These are phyloP conservation scores for Erethizon dorsatum DNA, from an alignment of 2,797 vertebrate species.

Conservation along the genomic window DNA sequence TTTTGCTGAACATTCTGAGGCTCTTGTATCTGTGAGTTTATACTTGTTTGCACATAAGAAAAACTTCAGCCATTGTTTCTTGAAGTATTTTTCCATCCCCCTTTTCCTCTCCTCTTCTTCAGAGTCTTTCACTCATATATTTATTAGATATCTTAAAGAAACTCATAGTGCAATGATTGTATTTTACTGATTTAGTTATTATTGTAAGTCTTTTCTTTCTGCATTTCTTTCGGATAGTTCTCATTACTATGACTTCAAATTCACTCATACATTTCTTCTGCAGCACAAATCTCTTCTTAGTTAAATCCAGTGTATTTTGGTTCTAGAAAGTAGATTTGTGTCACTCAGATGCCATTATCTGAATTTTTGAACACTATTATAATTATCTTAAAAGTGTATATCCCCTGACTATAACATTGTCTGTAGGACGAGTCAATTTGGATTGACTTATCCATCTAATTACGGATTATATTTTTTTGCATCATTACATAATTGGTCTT, in stretches of 20 bases:
- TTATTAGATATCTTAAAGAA: neutral
- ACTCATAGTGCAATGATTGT: neutral
- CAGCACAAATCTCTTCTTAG: neutral
- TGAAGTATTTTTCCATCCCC: neutral
- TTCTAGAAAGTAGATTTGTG: neutral
- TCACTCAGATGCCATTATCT: neutral
- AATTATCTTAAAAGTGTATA: neutral
- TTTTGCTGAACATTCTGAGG: neutral
- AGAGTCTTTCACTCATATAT: neutral
- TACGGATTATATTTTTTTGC: neutral
- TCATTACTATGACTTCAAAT: neutral
- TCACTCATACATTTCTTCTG: neutral
- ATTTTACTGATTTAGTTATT: neutral
- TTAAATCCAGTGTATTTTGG: neutral
- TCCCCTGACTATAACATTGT: neutral
- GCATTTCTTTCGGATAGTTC: neutral
- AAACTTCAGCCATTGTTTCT: neutral
- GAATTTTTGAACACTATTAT: neutral
- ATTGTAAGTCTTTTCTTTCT: neutral
- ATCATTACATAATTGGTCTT: neutral
- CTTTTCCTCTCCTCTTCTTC: neutral
- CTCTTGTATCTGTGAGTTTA: neutral
- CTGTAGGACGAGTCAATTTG: neutral
- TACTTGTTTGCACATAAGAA: neutral
- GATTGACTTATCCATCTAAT: neutral